A percentile compares a stretch with the other conserved stretches of the same genome.
phyloP scores from a whole-genome alignment of 2,113 vertebrate species.

The Xyrauchen texanus region DNA sequence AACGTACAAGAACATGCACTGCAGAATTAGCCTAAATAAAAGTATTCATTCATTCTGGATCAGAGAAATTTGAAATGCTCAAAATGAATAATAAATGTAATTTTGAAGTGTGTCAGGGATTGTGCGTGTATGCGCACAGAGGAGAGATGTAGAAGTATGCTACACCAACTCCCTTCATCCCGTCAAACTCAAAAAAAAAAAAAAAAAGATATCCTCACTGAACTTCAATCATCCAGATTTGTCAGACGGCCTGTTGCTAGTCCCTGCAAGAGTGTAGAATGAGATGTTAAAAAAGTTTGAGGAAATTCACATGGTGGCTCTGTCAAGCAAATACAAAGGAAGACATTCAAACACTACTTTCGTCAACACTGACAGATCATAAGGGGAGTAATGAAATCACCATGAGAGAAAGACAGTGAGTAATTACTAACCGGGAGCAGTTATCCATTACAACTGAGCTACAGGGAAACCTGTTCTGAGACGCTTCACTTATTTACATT shows the following conservation, averaged over 20 bases:
- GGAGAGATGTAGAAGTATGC: background rate
- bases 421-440: conserved; percentile 70
- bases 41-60: background rate
- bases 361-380: conserved; percentile 52
- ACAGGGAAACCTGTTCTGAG: conserved; percentile 58
- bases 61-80: background rate
- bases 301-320: conserved; percentile 5
- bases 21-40: background rate
- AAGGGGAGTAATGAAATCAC: conserved; percentile 71
- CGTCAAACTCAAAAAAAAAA: background rate
- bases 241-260: conserved; percentile 14
- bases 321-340: conserved; percentile 11
- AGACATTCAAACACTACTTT: conserved; percentile 44
- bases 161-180: background rate
- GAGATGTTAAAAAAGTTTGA: conserved; percentile 16
- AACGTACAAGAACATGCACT: background rate
- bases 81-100: background rate
- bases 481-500: conserved; percentile 73
- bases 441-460: conserved; percentile 71
- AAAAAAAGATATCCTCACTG: background rate
- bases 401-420: conserved; percentile 70
- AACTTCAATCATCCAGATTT: conserved; percentile 14
- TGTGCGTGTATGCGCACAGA: background rate
- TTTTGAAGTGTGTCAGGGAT: background rate
- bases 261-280: conserved; percentile 15